Base-by-base conservation (phyloP, 2,113 vertebrate genomes). In the Anas platyrhynchos region DNA sequence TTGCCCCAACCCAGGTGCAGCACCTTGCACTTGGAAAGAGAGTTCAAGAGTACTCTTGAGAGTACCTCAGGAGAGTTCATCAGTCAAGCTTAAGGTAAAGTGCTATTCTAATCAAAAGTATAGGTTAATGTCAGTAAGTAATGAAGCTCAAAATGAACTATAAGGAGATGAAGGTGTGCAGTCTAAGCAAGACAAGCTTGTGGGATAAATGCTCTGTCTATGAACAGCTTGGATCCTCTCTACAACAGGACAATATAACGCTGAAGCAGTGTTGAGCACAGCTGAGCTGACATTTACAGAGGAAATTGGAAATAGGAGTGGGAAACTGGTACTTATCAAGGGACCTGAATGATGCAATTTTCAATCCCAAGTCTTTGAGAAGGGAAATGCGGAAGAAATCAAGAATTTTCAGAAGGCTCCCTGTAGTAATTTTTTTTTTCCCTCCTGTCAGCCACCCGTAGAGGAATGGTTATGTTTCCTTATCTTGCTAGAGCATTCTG, bases 401-500 rank as follows among this genome's bases (percentile, higher is more conserved):
- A 86, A 81, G 52, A 72, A 78, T 95, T 92, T 95, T 96, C 88
- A 93, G 88, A 89, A 75, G 80, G 77, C 66, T 93, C 86, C 83
- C 91, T 75, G 81, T 92, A 77, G 91, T 91, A 93, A 84, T 36
- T 74, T 62, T 27, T 25, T 29, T 3, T 6, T 7, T 11, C 46
- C 46, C 3, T 22, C 52, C 81, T 82, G 83, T 91, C 86, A 96
- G 84, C 80, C 34, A 94, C 58, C 48, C 80, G 69, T 75, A 89
- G 86, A 89, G 93, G 54, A 93, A 86, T 76, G 83, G 76, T 88
- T 93, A 5, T 61, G 56, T 90, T 94, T 94, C 58, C 93, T 95
- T 94, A 93, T 95, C 92, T 93, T 86, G 86, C 90, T 93, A 94
- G 91, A 92, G 90, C 90, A 96, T 96, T 95, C 95, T 90, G 86